Evolutionary conservation across 2,888 invertebrate genomes (phyloP).

Genomic region (Hydropsyche betteni): DNA sequence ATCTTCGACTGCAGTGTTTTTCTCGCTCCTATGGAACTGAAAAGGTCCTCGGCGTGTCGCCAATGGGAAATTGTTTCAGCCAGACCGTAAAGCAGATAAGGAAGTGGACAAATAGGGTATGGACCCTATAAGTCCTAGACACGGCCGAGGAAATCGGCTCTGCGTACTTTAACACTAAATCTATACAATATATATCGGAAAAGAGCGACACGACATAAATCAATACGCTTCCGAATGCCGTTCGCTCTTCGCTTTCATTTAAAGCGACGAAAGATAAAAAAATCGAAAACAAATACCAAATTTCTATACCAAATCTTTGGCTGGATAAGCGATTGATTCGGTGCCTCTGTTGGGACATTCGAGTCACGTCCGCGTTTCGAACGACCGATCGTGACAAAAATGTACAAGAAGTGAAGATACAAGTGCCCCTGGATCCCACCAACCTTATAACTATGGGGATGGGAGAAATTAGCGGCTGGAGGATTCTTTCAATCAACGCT

Average conservation of each 20-base stretch:
- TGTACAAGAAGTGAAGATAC: slow-evolving; percentile 41
- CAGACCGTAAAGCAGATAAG: slow-evolving; percentile 35
- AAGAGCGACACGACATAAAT: slow-evolving; percentile 25
- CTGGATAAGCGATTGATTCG: slow-evolving; percentile 49
- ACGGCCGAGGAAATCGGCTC: neutral
- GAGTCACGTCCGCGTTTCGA: slow-evolving; percentile 48
- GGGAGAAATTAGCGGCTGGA: slow-evolving; percentile 3
- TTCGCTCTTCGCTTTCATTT: slow-evolving; percentile 34
- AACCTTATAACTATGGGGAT: neutral
- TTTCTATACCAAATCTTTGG: slow-evolving; percentile 47
- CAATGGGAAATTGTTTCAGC: slow-evolving; percentile 33
- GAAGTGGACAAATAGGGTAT: slow-evolving; percentile 36
- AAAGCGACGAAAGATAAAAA: slow-evolving; percentile 40
- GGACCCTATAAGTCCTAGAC: slow-evolving; percentile 14
- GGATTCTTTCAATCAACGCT: slow-evolving; percentile 28
- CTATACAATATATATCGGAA: neutral
- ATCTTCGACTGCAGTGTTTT: slow-evolving; percentile 25
- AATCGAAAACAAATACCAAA: slow-evolving; percentile 39
- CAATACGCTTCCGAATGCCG: slow-evolving; percentile 32
- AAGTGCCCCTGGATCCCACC: slow-evolving; percentile 19
- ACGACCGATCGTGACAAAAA: slow-evolving; percentile 49
- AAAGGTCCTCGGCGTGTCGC: neutral
- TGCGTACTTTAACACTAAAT: too few relatives aligned
- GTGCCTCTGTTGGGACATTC: slow-evolving; percentile 37
- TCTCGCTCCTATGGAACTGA: neutral